Percentiles rank a stretch among this genome's conserved stretches.
phyloP scores from a whole-genome alignment of 2,888 invertebrate species.

The Anorthoa munda region DNA sequence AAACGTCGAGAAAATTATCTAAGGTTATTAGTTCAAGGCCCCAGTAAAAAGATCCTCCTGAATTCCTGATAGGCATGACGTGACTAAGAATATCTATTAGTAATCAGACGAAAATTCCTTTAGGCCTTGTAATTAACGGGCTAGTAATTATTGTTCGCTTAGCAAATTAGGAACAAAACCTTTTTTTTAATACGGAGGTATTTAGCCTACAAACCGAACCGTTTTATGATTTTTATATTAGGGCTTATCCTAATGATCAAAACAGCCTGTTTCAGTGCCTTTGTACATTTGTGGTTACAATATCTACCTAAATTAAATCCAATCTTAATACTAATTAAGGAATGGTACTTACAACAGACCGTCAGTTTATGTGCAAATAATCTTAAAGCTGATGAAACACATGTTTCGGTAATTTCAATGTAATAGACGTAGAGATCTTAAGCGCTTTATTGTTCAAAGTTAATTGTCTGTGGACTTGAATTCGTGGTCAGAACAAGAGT shows the following conservation, averaged over 20 bases:
- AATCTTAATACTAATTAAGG: slow-evolving; percentile 31
- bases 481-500: slow-evolving; percentile 15
- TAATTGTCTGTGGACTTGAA: slow-evolving; percentile 13
- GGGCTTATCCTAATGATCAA: slow-evolving; percentile 7
- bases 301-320: slow-evolving; percentile 36
- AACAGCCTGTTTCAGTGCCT: slow-evolving; percentile 3
- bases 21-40: background rate
- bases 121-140: too few species aligned
- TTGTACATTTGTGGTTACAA: slow-evolving; percentile 25
- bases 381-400: slow-evolving; percentile 39
- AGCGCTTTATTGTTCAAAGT: slow-evolving; percentile 38
- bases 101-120: background rate
- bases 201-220: background rate
- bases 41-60: background rate
- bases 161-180: background rate
- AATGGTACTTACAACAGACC: slow-evolving; percentile 21
- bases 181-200: background rate
- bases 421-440: slow-evolving; percentile 23
- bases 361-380: slow-evolving; percentile 42
- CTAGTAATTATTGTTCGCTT: slow-evolving; percentile 1
- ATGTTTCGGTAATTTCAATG: slow-evolving; percentile 43
- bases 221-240: slow-evolving; percentile 20
- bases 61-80: background rate
- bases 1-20: too few species aligned
- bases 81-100: background rate